A percentile compares a stretch with the other conserved stretches of the same genome.
These are phyloP conservation scores for Dendrolimus kikuchii DNA, from an alignment of 1,140 invertebrate species.

Conservation along the genomic window DNA sequence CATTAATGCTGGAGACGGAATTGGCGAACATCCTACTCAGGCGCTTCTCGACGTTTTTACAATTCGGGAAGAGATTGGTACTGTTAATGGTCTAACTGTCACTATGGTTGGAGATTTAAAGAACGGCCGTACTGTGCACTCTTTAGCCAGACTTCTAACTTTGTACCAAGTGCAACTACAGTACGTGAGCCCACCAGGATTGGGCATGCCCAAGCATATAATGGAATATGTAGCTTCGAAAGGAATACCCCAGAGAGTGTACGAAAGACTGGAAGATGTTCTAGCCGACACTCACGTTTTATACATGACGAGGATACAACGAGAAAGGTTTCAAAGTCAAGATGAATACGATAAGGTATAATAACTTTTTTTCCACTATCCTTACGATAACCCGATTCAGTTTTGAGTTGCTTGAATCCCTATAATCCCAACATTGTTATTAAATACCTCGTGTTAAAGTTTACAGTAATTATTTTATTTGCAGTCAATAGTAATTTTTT, in stretches of 20 bases:
- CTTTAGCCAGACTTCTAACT: slow-evolving; percentile 91
- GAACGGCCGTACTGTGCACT: slow-evolving; percentile 98
- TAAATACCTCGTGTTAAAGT: too few species aligned
- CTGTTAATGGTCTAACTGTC: slow-evolving; percentile 95
- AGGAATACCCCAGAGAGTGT: slow-evolving; percentile 86
- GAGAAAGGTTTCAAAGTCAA: slow-evolving; percentile 89
- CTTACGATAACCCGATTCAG: too few species aligned
- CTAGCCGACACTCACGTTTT: slow-evolving; percentile 95
- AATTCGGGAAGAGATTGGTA: slow-evolving; percentile 98
- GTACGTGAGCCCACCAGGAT: slow-evolving; percentile 90
- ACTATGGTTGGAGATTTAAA: slow-evolving; percentile 97
- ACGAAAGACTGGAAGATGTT: slow-evolving; percentile 83
- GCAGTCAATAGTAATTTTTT: too few species aligned
- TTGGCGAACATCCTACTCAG: slow-evolving; percentile 99
- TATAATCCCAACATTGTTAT: too few species aligned
- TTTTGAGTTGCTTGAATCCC: too few species aligned
- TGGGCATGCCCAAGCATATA: slow-evolving; percentile 94
- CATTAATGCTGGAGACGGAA: slow-evolving; percentile 98
- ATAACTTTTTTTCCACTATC: not conserved
- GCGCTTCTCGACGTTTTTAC: slow-evolving; percentile 98
- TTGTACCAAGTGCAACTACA: slow-evolving; percentile 91
- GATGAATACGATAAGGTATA: slow-evolving; percentile 91
- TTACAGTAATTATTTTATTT: too few species aligned
- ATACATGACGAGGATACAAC: slow-evolving; percentile 98
- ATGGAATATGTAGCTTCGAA: slow-evolving; percentile 83